Evolutionary conservation across 2,888 invertebrate species (phyloP).

Genomic region (Dendrolimus pini): DNA sequence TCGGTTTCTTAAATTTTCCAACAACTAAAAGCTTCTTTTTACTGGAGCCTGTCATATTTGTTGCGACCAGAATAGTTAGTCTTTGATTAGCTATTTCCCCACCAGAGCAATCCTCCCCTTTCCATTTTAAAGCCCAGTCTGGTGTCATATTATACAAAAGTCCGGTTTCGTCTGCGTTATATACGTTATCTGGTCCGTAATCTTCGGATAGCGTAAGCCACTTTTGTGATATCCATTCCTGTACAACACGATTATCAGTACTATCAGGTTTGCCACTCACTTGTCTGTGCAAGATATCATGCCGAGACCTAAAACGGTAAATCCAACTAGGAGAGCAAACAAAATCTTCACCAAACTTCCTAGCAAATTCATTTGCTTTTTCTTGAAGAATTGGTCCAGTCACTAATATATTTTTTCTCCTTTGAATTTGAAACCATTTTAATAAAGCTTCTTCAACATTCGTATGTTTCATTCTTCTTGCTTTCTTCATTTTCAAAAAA

Average conservation of each 20-base stretch:
- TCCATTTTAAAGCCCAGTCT: slow-evolving; percentile 15
- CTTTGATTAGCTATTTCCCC: slow-evolving; percentile 16
- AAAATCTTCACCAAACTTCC: slow-evolving; percentile 15
- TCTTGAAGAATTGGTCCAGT: slow-evolving; percentile 18
- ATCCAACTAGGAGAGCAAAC: slow-evolving; percentile 16
- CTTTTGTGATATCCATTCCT: neutral
- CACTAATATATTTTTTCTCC: slow-evolving; percentile 5
- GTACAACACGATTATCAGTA: neutral
- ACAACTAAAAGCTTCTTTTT: slow-evolving; percentile 19
- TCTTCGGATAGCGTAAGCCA: slow-evolving; percentile 3
- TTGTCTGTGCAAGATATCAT: slow-evolving; percentile 9
- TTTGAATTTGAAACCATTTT: slow-evolving; percentile 21
- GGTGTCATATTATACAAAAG: slow-evolving; percentile 8
- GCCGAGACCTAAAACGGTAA: slow-evolving; percentile 11
- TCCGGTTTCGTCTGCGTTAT: slow-evolving; percentile 8
- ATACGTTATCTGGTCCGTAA: slow-evolving; percentile 7
- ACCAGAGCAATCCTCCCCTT: slow-evolving; percentile 15
- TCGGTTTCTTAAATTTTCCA: slow-evolving; percentile 17
- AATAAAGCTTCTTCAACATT: slow-evolving; percentile 20
- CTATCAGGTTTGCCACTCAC: slow-evolving; percentile 1
- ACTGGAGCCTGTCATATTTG: slow-evolving; percentile 16
- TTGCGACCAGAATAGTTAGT: slow-evolving; percentile 19
- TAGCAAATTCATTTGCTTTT: slow-evolving; percentile 16
- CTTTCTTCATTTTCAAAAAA: slow-evolving; percentile 22
- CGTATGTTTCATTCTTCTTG: slow-evolving; percentile 19